Percentiles rank a stretch among this genome's conserved stretches.
Evolutionary conservation across 2,888 invertebrate species (phyloP).

Genomic region (Meloe dianella): DNA sequence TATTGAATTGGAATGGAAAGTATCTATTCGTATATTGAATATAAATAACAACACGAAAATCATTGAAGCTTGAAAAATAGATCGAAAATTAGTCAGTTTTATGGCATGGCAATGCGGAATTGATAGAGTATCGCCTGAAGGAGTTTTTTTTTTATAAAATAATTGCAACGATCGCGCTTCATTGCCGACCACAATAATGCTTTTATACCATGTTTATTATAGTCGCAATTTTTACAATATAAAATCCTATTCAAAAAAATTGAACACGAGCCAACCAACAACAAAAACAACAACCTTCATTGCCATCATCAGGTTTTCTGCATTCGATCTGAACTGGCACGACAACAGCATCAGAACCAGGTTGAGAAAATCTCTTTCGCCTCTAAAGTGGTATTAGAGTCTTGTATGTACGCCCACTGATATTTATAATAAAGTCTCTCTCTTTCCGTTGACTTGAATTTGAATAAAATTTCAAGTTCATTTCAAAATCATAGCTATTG

Average conservation of each 20-base stretch:
- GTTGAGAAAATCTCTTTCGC: background rate
- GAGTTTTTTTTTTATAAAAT: background rate
- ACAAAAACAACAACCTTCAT: background rate
- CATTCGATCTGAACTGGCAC: background rate
- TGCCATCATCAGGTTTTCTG: background rate
- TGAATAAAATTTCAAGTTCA: conserved; percentile 4
- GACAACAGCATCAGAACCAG: background rate
- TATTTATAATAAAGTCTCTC: background rate
- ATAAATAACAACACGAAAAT: background rate
- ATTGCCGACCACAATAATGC: background rate
- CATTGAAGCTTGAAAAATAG: background rate
- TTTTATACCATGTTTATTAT: background rate
- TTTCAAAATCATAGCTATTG: conserved; percentile 30
- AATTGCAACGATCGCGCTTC: background rate
- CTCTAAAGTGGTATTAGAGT: conserved; percentile 1
- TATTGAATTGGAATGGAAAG: background rate
- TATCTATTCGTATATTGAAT: background rate
- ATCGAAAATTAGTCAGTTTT: background rate
- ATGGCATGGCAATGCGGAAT: background rate
- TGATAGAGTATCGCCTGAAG: background rate
- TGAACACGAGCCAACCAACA: conserved; percentile 5
- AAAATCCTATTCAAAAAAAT: background rate
- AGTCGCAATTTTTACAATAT: background rate
- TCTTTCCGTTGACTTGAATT: background rate
- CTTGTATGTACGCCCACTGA: background rate